Conservation (phyloP, 1,140 invertebrate species). For the Neuroterus valhalla region DNA sequence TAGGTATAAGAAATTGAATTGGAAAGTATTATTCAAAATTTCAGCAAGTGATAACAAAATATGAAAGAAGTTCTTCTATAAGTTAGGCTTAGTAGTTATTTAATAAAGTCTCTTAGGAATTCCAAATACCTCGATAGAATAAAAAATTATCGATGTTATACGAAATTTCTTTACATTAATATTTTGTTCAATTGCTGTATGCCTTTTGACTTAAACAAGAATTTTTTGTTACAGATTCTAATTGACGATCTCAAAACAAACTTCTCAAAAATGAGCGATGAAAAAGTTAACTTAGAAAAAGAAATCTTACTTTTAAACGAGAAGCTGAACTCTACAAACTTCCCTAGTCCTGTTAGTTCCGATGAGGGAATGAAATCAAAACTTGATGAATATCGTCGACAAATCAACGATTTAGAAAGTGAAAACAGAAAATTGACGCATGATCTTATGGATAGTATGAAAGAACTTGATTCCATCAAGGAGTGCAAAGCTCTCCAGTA, state of each 20-base stretch:
- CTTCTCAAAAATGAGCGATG: conserved; percentile 46
- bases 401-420: conserved; percentile 36
- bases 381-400: conserved; percentile 41
- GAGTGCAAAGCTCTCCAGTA: conserved; percentile 43
- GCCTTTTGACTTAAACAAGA: too few species aligned
- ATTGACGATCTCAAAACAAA: conserved; percentile 51
- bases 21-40: too few species aligned
- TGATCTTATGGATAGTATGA: conserved; percentile 50
- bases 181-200: too few species aligned
- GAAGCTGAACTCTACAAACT: conserved; percentile 39
- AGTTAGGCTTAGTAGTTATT: too few species aligned
- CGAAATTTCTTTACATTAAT: too few species aligned
- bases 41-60: too few species aligned
- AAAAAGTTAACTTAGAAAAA: conserved; percentile 51
- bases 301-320: conserved; percentile 44
- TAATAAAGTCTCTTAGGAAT: too few species aligned
- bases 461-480: conserved; percentile 52
- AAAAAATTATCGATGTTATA: too few species aligned
- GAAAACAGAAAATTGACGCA: conserved; percentile 48
- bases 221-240: conserved; percentile 23
- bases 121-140: too few species aligned
- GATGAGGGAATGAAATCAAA: conserved; percentile 45
- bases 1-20: too few species aligned
- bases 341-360: neutral
- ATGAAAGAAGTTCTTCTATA: too few species aligned